phyloP scores from a whole-genome alignment of 2,113 vertebrate genomes.

The Melanocharis versteri region DNA sequence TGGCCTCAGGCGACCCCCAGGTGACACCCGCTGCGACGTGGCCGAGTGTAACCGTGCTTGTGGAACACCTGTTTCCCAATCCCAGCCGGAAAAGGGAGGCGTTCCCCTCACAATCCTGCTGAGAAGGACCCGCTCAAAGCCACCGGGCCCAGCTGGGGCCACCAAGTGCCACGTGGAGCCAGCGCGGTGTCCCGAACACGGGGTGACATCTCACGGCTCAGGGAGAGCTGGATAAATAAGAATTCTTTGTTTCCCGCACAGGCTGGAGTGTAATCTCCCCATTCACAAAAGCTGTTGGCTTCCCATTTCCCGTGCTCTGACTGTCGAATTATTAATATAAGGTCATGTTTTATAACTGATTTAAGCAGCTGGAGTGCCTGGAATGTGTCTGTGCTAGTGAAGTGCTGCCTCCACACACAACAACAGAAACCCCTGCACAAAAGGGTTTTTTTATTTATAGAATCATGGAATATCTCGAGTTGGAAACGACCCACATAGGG shows the following conservation, averaged over 20 bases:
- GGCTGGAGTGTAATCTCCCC: background rate
- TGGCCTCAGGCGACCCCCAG: background rate
- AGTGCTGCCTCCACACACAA: background rate
- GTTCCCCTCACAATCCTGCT: background rate
- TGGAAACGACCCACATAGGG: background rate
- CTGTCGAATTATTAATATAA: background rate
- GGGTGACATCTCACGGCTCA: background rate
- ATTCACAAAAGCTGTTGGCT: background rate
- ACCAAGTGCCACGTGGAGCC: background rate
- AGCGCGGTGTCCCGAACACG: background rate
- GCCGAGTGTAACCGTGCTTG: background rate
- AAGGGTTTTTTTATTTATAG: background rate
- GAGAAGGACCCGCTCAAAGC: background rate
- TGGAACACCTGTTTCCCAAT: background rate
- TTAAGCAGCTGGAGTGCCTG: background rate
- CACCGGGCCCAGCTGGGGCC: background rate
- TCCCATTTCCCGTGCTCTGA: background rate
- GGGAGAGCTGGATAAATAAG: background rate
- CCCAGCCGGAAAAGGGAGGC: background rate
- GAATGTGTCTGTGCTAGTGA: accelerated
- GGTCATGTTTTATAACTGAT: accelerated
- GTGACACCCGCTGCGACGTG: background rate
- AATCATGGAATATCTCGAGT: background rate
- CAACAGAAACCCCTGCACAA: background rate
- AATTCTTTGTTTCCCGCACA: background rate